Conservation (phyloP, 2,113 vertebrate genomes). For the Forbesichthys papilliferus region DNA sequence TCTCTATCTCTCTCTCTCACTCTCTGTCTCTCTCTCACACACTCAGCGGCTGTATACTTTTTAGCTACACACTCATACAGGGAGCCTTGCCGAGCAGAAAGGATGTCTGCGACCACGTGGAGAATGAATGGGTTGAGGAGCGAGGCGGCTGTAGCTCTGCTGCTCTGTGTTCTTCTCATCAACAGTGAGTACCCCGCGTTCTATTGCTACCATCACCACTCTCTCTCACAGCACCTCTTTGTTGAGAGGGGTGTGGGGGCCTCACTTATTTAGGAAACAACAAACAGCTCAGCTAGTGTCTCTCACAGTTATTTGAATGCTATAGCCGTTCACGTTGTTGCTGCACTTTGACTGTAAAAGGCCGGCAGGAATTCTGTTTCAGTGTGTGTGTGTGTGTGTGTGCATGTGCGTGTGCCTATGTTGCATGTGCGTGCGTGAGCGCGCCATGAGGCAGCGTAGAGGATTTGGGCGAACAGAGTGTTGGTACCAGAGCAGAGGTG, state of each 20-base stretch:
- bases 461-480: conserved; percentile 12
- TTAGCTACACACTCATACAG: conserved; percentile 8
- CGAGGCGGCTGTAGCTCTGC: conserved; percentile 52
- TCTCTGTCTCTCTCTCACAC: conserved; percentile 36
- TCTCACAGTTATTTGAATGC: too few relatives aligned
- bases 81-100: conserved; percentile 38
- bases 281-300: neutral
- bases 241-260: neutral
- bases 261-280: neutral
- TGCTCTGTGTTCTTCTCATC: conserved; percentile 61
- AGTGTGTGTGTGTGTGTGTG: neutral
- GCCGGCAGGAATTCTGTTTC: neutral
- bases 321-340: neutral
- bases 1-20: conserved; percentile 34
- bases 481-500: conserved; percentile 30
- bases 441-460: conserved; percentile 25
- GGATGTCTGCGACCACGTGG: conserved; percentile 60
- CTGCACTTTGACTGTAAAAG: conserved; percentile 4
- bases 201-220: neutral
- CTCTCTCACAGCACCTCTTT: neutral
- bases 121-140: conserved; percentile 74
- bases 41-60: neutral
- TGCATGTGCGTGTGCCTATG: too few relatives aligned
- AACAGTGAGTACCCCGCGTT: conserved; percentile 66
- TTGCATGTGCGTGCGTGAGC: neutral